Evolutionary conservation across 2,888 invertebrate genomes (phyloP), one percentile per base, ranked within the genome.

Genomic region (Nephrotoma guestfalica): DNA sequence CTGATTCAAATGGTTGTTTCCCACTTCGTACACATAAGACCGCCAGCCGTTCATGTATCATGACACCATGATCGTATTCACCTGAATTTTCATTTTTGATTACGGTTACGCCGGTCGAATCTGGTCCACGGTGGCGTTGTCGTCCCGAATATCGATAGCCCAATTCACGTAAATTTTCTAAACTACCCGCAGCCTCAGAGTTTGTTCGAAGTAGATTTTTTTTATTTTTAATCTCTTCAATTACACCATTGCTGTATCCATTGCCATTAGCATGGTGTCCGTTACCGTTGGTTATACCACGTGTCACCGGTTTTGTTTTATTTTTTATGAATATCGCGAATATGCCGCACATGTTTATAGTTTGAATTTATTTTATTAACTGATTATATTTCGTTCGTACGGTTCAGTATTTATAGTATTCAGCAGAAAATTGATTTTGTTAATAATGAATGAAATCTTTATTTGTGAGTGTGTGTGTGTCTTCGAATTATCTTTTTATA

Each of bases 71-170:
- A 0, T 90, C 90, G 18, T 6, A 43, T 18, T 43, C 42, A n/a
- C 2, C 6, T 9, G 84, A 41, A 41, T 84, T 84, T 84, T 84
- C n/a, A 86, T 45, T 47, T 2, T 89, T 87, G 0, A 91, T 86
- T 4, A 89, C 85, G 43, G 89, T 88, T 0, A 91, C 89, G 4
- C 91, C 91, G 0, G 91, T 91, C 41, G 90, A 89, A 86, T 91
- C 91, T 0, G 91, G 91, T 0, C 91, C 91, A 0, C 91, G 90
- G 88, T 91, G 91, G 3, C 91, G 88, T 87, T 91, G 91, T 83
- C 88, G 89, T 6, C 89, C 89, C 84, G 91, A 91, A 88, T 91
- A 91, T 1, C 90, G 89, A 84, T 90, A 91, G 3, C 90, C 91
- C 87, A 91, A 88, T 88, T 91, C 90, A 1, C 91, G 89, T 83